phyloP scores from a whole-genome alignment of 2,113 vertebrate genomes.

The Numida meleagris region DNA sequence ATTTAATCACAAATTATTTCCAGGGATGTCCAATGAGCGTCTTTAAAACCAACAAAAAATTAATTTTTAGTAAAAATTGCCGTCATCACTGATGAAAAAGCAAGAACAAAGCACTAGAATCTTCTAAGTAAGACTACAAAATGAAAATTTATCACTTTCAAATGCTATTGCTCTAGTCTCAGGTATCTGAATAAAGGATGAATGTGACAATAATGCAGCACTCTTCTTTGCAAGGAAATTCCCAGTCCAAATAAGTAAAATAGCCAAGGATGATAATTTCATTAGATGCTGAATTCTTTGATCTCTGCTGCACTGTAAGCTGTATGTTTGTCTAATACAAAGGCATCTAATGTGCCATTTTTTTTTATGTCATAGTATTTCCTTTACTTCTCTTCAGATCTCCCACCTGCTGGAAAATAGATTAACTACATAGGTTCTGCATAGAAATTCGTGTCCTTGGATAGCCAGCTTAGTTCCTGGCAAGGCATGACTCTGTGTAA shows the following conservation, averaged over 20 bases:
- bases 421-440: neutral
- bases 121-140: neutral
- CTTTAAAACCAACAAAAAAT: neutral
- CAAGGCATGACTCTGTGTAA: neutral
- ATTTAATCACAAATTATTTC: neutral
- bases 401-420: neutral
- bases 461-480: neutral
- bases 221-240: neutral
- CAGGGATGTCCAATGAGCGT: neutral
- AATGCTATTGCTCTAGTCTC: neutral
- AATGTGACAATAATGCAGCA: neutral
- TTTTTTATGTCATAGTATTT: neutral
- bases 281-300: neutral
- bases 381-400: neutral
- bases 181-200: rapidly evolving
- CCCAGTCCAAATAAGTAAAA: neutral
- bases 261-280: neutral
- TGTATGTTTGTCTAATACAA: neutral
- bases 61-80: neutral
- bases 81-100: neutral
- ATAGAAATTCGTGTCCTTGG: neutral
- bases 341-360: rapidly evolving
- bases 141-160: neutral
- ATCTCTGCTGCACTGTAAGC: neutral
- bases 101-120: rapidly evolving